Conservation (phyloP, 1,140 invertebrate species). For the Plectrocnemia conspersa region DNA sequence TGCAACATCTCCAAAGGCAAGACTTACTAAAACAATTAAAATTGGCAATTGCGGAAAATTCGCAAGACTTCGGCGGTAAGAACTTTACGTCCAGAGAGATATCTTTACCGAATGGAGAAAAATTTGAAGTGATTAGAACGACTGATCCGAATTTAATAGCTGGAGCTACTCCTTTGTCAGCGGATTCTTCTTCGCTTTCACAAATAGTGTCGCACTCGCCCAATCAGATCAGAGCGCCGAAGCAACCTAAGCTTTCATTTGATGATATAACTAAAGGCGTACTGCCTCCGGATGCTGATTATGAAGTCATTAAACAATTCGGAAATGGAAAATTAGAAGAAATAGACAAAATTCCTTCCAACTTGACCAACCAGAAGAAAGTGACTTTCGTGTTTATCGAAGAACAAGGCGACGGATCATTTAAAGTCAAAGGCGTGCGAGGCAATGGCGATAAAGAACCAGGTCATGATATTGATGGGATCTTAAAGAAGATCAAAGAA, state of each 20-base stretch:
- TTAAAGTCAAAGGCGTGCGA: conserved; percentile 74
- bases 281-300: conserved; percentile 69
- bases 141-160: conserved; percentile 60
- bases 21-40: conserved; percentile 67
- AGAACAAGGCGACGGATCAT: conserved; percentile 76
- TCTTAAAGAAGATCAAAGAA: conserved; percentile 73
- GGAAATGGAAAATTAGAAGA: conserved; percentile 67
- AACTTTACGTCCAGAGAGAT: conserved; percentile 70
- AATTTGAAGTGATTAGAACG: conserved; percentile 65
- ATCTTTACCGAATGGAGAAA: conserved; percentile 67
- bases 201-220: conserved; percentile 44
- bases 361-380: conserved; percentile 67
- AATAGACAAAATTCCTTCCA: conserved; percentile 58
- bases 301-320: conserved; percentile 69
- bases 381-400: conserved; percentile 80
- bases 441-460: conserved; percentile 64
- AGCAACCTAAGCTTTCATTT: conserved; percentile 50
- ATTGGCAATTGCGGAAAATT: conserved; percentile 62
- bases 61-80: conserved; percentile 58
- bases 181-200: conserved; percentile 44
- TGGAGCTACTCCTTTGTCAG: conserved; percentile 47
- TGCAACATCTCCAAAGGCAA: conserved; percentile 43
- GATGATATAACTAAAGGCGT: conserved; percentile 73
- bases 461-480: conserved; percentile 71
- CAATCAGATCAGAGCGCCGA: conserved; percentile 39